Evolutionary conservation across 30 jellyfish, hydroid and myxozoan genomes (phyloP).

Genomic region (Aurelia sp.): DNA sequence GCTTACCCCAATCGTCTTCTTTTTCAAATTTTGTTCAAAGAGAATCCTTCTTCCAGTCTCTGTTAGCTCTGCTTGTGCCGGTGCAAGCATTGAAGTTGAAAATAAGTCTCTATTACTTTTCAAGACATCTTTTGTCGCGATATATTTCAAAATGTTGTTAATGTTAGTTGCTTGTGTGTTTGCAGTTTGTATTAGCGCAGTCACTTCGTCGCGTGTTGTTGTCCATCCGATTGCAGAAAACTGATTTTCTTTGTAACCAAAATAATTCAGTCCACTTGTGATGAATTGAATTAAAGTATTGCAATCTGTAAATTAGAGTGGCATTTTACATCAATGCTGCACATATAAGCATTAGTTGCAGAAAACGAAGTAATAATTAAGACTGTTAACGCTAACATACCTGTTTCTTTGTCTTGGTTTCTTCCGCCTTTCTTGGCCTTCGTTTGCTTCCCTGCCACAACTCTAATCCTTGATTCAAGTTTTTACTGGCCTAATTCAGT

Average conservation of each 20-base stretch:
- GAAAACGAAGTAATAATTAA: too few relatives aligned
- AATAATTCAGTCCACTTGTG: constrained; percentile 7
- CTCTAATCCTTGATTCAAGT: too few relatives aligned
- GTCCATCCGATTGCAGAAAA: constrained; percentile 22
- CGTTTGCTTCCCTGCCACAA: too few relatives aligned
- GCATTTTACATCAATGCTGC: too few relatives aligned
- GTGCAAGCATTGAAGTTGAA: background rate
- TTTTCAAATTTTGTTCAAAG: background rate
- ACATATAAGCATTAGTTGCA: too few relatives aligned
- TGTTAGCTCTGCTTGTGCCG: background rate
- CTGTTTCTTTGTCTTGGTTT: too few relatives aligned
- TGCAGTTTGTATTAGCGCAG: background rate
- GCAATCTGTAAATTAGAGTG: background rate
- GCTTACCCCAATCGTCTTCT: background rate
- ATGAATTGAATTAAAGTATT: background rate
- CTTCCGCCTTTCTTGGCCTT: too few relatives aligned
- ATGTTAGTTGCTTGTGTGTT: constrained; percentile 7
- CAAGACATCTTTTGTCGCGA: background rate
- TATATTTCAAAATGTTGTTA: background rate
- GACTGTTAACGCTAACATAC: too few relatives aligned
- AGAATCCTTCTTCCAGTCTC: background rate
- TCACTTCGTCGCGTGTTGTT: background rate
- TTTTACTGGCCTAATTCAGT: too few relatives aligned
- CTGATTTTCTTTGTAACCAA: constrained; percentile 6
- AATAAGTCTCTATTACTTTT: background rate